Evolutionary conservation across 2,888 invertebrate genomes (phyloP).

Genomic region (Lasioglossum oenotherae): DNA sequence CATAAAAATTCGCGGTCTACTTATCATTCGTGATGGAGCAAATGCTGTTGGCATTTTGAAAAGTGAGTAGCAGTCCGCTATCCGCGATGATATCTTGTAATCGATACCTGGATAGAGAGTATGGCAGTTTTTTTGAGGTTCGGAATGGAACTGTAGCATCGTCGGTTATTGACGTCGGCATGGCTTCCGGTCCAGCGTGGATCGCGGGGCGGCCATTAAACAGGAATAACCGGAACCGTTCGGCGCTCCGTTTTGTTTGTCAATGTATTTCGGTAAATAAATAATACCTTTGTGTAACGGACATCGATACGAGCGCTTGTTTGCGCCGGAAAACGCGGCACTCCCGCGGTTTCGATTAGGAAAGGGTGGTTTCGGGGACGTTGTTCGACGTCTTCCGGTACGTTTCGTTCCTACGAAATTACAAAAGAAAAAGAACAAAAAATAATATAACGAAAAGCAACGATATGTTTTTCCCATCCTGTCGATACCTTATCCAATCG

Average conservation of each 20-base stretch:
- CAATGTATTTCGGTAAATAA: slow-evolving; percentile 23
- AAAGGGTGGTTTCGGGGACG: not conserved
- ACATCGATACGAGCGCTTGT: slow-evolving; percentile 11
- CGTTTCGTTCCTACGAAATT: not conserved
- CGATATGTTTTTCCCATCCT: not conserved
- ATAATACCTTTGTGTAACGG: slow-evolving; percentile 16
- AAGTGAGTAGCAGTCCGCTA: not conserved
- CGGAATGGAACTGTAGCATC: not conserved
- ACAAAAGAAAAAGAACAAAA: not conserved
- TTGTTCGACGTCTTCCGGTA: not conserved
- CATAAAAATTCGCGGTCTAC: too few species aligned
- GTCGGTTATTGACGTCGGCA: slow-evolving; percentile 23
- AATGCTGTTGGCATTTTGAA: not conserved
- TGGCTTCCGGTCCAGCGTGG: slow-evolving; percentile 13
- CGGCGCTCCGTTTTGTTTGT: slow-evolving; percentile 18
- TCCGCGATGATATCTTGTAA: not conserved
- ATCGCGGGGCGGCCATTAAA: slow-evolving; percentile 11
- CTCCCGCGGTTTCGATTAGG: not conserved
- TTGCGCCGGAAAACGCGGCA: not conserved
- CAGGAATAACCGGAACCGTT: slow-evolving; percentile 22
- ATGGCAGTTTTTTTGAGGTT: not conserved
- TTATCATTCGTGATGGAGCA: not conserved
- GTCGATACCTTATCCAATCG: not conserved
- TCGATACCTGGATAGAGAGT: not conserved
- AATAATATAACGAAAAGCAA: not conserved